A percentile compares a stretch with the other conserved stretches of the same genome.
phyloP scores from a whole-genome alignment of 2,113 vertebrate genomes.

The Solea senegalensis region DNA sequence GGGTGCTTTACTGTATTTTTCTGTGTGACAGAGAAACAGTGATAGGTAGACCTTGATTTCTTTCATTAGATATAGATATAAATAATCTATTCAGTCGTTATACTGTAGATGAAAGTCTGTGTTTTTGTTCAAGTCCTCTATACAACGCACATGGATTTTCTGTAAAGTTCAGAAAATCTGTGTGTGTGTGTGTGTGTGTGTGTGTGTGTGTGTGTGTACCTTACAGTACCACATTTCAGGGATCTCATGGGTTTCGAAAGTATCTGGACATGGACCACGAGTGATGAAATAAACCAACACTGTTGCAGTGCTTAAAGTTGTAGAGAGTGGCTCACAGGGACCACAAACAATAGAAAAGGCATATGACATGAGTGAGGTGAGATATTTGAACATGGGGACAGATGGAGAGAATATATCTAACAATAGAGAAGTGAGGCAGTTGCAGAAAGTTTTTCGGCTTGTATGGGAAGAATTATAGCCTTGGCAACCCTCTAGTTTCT shows the following conservation, averaged over 20 bases:
- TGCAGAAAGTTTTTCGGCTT: slow-evolving; percentile 27
- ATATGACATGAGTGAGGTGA: slow-evolving; percentile 1
- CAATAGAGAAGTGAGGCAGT: slow-evolving; percentile 12
- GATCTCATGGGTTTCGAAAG: not conserved
- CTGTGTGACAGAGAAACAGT: not conserved
- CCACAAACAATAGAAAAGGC: not conserved
- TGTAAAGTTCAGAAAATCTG: too few species aligned
- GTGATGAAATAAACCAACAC: too few species aligned
- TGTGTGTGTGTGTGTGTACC: not conserved
- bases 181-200: not conserved
- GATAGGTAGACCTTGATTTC: not conserved
- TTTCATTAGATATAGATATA: not conserved
- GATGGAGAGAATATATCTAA: slow-evolving; percentile 31
- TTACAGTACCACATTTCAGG: not conserved
- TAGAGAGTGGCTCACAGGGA: not conserved
- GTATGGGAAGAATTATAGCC: slow-evolving; percentile 31
- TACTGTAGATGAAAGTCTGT: not conserved
- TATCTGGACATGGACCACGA: too few species aligned
- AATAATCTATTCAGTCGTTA: too few species aligned
- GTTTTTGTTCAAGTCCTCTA: not conserved
- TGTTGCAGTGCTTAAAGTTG: not conserved
- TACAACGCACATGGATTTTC: not conserved
- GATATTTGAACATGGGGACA: slow-evolving; percentile 37
- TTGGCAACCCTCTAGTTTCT: slow-evolving; percentile 62
- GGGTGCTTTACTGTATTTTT: not conserved